These are phyloP conservation scores for Diabrotica virgifera DNA, from an alignment of 1,140 invertebrate species.

Conservation along the genomic window DNA sequence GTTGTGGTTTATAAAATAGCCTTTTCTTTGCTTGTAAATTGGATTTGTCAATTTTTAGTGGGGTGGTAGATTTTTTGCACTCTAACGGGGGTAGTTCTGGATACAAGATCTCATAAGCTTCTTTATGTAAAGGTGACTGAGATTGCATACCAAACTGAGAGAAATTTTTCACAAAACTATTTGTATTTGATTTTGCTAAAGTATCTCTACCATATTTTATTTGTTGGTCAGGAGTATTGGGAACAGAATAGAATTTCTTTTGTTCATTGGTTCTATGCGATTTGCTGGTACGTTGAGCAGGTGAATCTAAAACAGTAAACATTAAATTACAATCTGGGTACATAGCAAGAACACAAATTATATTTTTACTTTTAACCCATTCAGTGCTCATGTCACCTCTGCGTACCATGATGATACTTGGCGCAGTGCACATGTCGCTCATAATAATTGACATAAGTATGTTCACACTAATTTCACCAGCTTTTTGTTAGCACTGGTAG, in stretches of 20 bases:
- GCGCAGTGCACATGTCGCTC: no score
- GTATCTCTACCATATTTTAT: conserved; percentile 8
- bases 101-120: conserved; percentile 34
- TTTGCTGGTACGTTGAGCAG: background rate
- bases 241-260: conserved; percentile 13
- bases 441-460: no score
- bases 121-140: conserved; percentile 31
- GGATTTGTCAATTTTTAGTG: conserved; percentile 27
- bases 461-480: no score
- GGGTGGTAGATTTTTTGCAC: conserved; percentile 24
- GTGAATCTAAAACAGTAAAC: background rate
- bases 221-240: conserved; percentile 28
- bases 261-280: background rate
- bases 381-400: no score
- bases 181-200: conserved; percentile 15
- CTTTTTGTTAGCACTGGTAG: no score
- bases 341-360: background rate
- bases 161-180: conserved; percentile 22
- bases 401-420: no score
- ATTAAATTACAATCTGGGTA: background rate
- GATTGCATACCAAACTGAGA: conserved; percentile 21
- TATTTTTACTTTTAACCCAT: background rate
- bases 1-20: conserved; percentile 13
- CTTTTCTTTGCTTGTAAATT: conserved; percentile 22
- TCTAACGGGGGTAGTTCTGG: conserved; percentile 26